These are phyloP conservation scores for Solea solea DNA, from an alignment of 2,113 vertebrate species.

Conservation along the genomic window DNA sequence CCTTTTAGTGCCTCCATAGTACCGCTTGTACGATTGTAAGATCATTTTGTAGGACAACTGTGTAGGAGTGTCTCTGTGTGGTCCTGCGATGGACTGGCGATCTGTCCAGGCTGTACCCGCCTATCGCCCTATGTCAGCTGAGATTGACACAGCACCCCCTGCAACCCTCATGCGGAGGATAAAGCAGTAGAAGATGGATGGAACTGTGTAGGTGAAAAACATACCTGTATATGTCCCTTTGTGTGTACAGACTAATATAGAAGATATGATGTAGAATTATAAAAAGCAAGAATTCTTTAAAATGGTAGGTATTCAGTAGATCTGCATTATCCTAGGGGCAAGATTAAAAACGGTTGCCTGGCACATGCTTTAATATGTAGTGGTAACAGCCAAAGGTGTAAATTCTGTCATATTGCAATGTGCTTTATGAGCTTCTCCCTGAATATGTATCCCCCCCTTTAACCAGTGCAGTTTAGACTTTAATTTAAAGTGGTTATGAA, in stretches of 20 bases:
- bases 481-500: constrained; percentile 72
- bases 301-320: background rate
- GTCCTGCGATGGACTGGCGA: too few relatives aligned
- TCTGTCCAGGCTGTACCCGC: too few relatives aligned
- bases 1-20: too few relatives aligned
- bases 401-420: constrained; percentile 59
- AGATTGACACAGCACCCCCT: too few relatives aligned
- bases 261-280: too few relatives aligned
- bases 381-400: constrained; percentile 44
- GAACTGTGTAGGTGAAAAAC: too few relatives aligned
- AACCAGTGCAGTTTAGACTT: constrained; percentile 54
- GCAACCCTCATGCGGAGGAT: too few relatives aligned
- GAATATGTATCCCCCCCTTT: constrained; percentile 40
- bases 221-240: background rate
- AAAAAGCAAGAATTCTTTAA: background rate
- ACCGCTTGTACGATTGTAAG: too few relatives aligned
- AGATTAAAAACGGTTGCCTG: constrained; percentile 30
- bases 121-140: too few relatives aligned
- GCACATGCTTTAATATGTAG: constrained; percentile 29
- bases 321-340: background rate
- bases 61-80: too few relatives aligned
- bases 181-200: too few relatives aligned
- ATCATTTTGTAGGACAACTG: too few relatives aligned
- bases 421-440: constrained; percentile 54
- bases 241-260: background rate